A percentile compares a stretch with the other conserved stretches of the same genome.
These are phyloP conservation scores for Brachionus sp. DNA, from an alignment of 1,140 invertebrate genomes.

Conservation along the genomic window DNA sequence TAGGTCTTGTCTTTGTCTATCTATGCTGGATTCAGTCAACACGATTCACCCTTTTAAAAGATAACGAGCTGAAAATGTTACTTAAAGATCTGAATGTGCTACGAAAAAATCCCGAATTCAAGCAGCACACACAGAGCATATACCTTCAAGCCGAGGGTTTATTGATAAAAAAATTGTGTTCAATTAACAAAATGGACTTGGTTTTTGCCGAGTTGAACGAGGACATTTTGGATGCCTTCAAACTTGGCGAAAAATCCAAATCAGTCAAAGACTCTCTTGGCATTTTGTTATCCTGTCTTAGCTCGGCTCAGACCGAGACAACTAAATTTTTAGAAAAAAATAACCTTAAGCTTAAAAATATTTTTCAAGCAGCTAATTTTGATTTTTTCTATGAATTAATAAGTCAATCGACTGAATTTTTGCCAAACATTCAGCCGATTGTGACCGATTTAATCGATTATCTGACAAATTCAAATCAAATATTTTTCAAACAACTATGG, in stretches of 20 bases:
- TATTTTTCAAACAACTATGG: slow-evolving; percentile 32
- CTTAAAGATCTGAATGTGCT: neutral
- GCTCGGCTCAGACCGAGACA: neutral
- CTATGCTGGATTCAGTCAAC: neutral
- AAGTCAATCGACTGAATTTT: slow-evolving; percentile 23
- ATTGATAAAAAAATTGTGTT: neutral
- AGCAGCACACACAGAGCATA: slow-evolving; percentile 13
- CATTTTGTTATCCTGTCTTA: neutral
- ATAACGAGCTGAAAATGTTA: neutral
- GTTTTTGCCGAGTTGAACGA: neutral
- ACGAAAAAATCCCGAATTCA: slow-evolving; percentile 11
- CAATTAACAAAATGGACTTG: neutral
- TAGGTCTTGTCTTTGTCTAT: slow-evolving; percentile 40
- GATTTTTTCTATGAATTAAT: slow-evolving; percentile 38
- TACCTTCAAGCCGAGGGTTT: slow-evolving; percentile 12
- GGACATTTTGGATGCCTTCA: neutral
- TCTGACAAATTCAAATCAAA: neutral
- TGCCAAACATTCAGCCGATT: slow-evolving; percentile 13
- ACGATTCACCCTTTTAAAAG: neutral
- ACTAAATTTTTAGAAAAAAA: slow-evolving; percentile 3
- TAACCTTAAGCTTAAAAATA: slow-evolving; percentile 21
- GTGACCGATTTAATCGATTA: neutral
- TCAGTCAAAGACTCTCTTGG: neutral
- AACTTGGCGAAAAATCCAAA: neutral
- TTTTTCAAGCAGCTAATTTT: neutral